Base-by-base conservation (phyloP, 2,797 vertebrate species). In the Oryzias sinensis region DNA sequence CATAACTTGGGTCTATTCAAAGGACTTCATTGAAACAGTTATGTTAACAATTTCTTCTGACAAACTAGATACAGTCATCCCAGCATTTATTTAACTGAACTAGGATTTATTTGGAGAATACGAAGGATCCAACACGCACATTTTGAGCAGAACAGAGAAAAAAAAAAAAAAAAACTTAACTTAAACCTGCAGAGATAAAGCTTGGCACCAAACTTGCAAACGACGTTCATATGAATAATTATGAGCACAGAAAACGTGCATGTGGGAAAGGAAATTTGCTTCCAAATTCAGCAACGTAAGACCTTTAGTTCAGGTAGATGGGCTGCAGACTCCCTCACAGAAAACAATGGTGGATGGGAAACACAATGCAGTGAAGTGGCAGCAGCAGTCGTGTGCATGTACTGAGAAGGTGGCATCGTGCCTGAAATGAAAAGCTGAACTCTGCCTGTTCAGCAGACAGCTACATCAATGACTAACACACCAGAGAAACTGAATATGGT, bases 191-290 rank as follows among this genome's bases (percentile, higher is more conserved):
- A 58, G 56, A 45, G 52, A 65, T 62, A 56, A 60, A 75, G 59
- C 71, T 54, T 46, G 43, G 45, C 53, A 49, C 57, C 53, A 60
- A 53, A 57, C 54, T 68, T 48, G n/a, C 41, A 43, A 50, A 66
- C 68, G 46, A 41, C 3, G 43, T 22, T 64, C 55, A 50, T 55
- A 71, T 61, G 62, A 72, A 76, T 77, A 76, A 70, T 78, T 62
- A 74, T 56, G n/a, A 76, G 65, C 44, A 2, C 14, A 49, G 6
- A 59, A 40, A 59, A 25, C 43, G 43, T 49, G 46, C 59, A 52
- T 14, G 49, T 55, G 22, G 11, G 27, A 63, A 53, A 18, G 55
- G 58, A 50, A 76, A 74, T 8, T 37, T 25, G 53, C n/a, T 46
- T 50, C 29, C 18, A 43, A 71, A 66, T 72, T 18, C 50, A 51